Evolutionary conservation across 2,888 invertebrate genomes (phyloP).

Genomic region (Nebria brevicollis): DNA sequence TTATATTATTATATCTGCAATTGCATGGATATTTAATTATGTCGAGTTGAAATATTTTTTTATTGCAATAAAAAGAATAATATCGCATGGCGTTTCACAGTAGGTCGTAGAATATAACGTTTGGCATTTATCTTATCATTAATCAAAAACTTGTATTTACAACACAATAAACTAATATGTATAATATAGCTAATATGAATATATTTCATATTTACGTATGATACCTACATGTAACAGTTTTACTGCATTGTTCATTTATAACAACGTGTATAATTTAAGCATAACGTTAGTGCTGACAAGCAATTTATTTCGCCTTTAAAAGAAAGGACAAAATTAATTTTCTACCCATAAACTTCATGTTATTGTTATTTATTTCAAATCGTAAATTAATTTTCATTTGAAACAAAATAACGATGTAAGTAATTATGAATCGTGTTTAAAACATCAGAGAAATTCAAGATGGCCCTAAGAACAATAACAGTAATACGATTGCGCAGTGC

Average conservation of each 20-base stretch:
- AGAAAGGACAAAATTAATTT: background rate
- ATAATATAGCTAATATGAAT: background rate
- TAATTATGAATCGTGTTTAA: constrained; percentile 57
- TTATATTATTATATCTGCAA: background rate
- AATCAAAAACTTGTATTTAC: constrained; percentile 30
- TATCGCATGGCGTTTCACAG: constrained; percentile 29
- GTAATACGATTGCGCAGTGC: constrained; percentile 34
- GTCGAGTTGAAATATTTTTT: constrained; percentile 9
- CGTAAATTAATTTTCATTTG: constrained; percentile 31
- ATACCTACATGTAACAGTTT: background rate
- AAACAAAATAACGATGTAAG: too few relatives aligned
- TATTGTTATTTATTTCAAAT: background rate
- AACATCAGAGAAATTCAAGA: constrained; percentile 57
- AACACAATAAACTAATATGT: constrained; percentile 2
- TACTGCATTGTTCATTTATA: background rate
- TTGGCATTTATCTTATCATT: constrained; percentile 39
- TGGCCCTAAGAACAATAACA: constrained; percentile 40
- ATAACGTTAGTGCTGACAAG: background rate
- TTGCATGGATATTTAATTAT: too few relatives aligned
- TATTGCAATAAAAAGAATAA: constrained; percentile 26
- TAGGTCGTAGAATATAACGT: constrained; percentile 12
- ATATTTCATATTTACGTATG: background rate
- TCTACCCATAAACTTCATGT: background rate
- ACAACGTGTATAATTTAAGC: background rate
- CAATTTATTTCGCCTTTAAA: background rate